Percentiles rank a stretch among this genome's conserved stretches.
These are phyloP conservation scores for Boloria selene DNA, from an alignment of 2,888 invertebrate genomes.

Conservation along the genomic window DNA sequence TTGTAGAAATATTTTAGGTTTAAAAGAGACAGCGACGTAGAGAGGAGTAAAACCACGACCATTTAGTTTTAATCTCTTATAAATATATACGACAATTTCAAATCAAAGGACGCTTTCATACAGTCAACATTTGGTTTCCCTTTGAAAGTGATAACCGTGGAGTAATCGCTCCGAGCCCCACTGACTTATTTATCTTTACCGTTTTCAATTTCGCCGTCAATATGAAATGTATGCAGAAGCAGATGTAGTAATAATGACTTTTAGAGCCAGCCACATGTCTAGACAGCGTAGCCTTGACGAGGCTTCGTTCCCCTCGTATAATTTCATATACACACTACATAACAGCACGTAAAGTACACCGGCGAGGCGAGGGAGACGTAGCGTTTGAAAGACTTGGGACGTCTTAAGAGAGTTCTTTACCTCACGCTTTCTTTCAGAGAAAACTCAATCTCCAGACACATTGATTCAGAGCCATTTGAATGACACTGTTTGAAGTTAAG, in stretches of 20 bases:
- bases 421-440: not conserved
- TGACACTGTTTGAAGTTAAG: too few species aligned
- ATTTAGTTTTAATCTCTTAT: not conserved
- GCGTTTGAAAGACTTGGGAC: constrained; percentile 15
- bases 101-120: constrained; percentile 9
- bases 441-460: not conserved
- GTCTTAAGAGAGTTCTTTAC: constrained; percentile 21
- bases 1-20: too few species aligned
- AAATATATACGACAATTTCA: constrained; percentile 4
- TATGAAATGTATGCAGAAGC: constrained; percentile 24
- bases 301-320: constrained; percentile 42
- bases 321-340: constrained; percentile 32
- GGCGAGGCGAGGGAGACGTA: not conserved
- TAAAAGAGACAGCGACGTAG: too few species aligned
- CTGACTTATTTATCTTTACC: constrained; percentile 20
- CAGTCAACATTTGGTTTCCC: constrained; percentile 12
- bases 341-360: constrained; percentile 1
- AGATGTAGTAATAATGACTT: constrained; percentile 34
- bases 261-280: constrained; percentile 38
- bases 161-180: constrained; percentile 5
- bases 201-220: constrained; percentile 28
- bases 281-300: constrained; percentile 46
- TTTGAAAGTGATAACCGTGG: constrained; percentile 8
- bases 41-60: too few species aligned
- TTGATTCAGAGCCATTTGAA: not conserved